phyloP scores from a whole-genome alignment of 2,888 invertebrate species.

The Hydriomena furcata region DNA sequence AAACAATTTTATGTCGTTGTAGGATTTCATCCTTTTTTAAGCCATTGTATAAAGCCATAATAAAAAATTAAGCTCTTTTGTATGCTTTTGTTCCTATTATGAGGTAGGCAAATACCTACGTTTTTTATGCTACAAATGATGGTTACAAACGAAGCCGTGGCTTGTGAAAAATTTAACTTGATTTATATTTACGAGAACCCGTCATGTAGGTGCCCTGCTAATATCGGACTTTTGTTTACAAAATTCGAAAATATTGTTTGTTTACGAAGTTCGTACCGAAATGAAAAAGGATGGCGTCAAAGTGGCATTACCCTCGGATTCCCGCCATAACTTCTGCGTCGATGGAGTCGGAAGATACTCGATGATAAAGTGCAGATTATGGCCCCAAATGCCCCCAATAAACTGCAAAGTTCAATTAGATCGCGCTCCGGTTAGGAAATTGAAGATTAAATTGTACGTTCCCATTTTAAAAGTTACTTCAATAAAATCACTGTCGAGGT shows the following conservation, averaged over 20 bases:
- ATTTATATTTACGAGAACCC: not conserved
- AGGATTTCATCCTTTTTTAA: constrained; percentile 18
- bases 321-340: constrained; percentile 34
- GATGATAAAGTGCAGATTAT: constrained; percentile 40
- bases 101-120: too few species aligned
- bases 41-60: constrained; percentile 14
- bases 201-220: constrained; percentile 1
- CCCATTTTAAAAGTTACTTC: constrained; percentile 22
- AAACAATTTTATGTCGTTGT: constrained; percentile 25
- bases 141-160: too few species aligned
- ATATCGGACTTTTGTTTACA: constrained; percentile 9
- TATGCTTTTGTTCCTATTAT: not conserved
- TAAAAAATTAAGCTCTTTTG: not conserved
- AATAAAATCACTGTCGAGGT: constrained; percentile 3
- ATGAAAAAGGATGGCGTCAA: constrained; percentile 32
- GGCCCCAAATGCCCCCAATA: constrained; percentile 35
- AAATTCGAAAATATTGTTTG: constrained; percentile 23
- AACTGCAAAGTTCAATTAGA: constrained; percentile 40
- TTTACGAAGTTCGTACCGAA: constrained; percentile 23
- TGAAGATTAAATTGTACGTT: constrained; percentile 35
- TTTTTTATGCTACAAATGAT: too few species aligned
- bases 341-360: constrained; percentile 37
- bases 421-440: constrained; percentile 33
- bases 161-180: not conserved
- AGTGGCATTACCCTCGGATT: constrained; percentile 32